Evolutionary conservation across 1,140 invertebrate species (phyloP).

Genomic region (Cardiocondyla obscurior): DNA sequence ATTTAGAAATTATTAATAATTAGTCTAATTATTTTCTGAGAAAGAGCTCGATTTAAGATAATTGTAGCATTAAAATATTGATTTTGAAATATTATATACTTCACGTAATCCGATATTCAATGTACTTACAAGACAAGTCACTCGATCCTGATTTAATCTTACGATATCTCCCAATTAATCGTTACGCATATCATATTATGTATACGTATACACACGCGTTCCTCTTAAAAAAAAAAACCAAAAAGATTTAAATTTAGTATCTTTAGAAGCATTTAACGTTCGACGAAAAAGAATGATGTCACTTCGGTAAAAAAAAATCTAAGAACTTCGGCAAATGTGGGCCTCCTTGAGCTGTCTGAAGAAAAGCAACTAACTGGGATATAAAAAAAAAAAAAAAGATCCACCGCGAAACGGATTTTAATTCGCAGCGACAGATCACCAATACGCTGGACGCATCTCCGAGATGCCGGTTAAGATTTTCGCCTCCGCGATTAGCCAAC

Average conservation of each 20-base stretch:
- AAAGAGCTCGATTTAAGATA: too few species aligned
- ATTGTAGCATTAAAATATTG: not conserved
- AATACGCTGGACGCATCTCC: not conserved
- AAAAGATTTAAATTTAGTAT: not conserved
- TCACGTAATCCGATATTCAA: not conserved
- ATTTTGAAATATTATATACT: not conserved
- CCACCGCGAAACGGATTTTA: not conserved
- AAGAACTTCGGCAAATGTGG: slow-evolving; percentile 4
- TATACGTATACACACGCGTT: too few species aligned
- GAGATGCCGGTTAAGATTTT: not conserved
- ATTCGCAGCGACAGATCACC: slow-evolving; percentile 21
- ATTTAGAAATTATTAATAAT: too few species aligned
- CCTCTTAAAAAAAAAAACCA: not conserved
- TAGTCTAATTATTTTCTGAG: too few species aligned
- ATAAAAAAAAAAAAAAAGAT: slow-evolving; percentile 7
- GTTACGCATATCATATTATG: not conserved
- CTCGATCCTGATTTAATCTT: not conserved
- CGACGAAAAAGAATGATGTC: not conserved
- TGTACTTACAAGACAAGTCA: not conserved
- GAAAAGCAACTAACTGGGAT: slow-evolving; percentile 30
- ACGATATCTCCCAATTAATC: not conserved
- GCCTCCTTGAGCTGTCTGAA: slow-evolving; percentile 38
- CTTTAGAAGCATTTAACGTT: slow-evolving; percentile 6
- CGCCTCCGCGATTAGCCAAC: not conserved
- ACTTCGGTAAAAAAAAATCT: slow-evolving; percentile 25